Evolutionary conservation across 2,113 vertebrate genomes (phyloP), one percentile per base, ranked within the genome.

Genomic region (Tautogolabrus adspersus): DNA sequence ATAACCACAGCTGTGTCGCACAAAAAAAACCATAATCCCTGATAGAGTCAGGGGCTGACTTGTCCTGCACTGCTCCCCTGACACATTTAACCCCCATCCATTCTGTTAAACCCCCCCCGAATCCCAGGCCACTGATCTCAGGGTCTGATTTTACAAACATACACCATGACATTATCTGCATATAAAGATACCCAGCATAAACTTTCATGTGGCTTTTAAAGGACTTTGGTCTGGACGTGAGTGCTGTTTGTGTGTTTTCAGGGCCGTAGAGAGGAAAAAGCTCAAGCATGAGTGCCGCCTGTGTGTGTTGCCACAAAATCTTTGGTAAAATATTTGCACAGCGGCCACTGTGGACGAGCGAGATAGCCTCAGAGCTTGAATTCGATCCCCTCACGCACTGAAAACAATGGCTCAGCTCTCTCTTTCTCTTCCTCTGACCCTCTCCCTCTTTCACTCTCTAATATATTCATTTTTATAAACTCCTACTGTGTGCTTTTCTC

Each of bases 281-380:
- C 82, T 59, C 26, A 42, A 70, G 79, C 61, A n/a, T 46, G 67
- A 72, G 58, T 40, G 82, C 19, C 59, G 67, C 40, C 58, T 75
- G 74, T 67, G 77, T 73, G 77, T 79, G 79, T 64, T 88, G 82
- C 86, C 84, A 84, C 79, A 59, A 90, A 91, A 90, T 86, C 89
- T 91, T 89, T 87, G 23, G 81, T 91, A 58, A 88, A 91, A 91
- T 91, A 90, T 93, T 93, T 90, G 84, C 91, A 84, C 90, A 93
- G 88, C 69, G 42, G 75, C 83, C 84, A 75, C 81, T 75, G 79
- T 88, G 87, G 85, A 73, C 68, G 77, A 88, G 89, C 8, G 58
- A 77, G 90, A 93, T 91, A 88, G 90, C 85, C 87, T 77, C 80
- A 11, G 77, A 75, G 80, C 73, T 72, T 82, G 83, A 87, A 87